Base-by-base conservation (phyloP, 2,888 invertebrate genomes). In the Bugula neritina region DNA sequence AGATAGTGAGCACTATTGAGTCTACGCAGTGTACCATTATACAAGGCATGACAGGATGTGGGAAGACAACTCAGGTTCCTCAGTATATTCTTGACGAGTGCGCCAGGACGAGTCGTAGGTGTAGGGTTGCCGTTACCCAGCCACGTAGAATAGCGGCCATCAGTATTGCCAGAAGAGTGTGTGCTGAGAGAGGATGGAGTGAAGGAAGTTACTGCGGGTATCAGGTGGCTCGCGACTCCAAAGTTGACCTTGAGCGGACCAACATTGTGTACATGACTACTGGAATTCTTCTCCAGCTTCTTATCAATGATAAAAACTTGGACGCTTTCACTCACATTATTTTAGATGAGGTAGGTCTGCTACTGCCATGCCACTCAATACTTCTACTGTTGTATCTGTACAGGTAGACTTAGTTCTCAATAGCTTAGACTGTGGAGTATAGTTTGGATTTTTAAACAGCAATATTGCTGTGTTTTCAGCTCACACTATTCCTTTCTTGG, bases 31-130 rank as follows among this genome's bases (percentile, higher is more conserved):
- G 94, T 0, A 88, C 91, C 0, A 88, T 98, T 17, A 89, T 99
- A 63, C 90, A 94, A 84, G 97, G 97, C 0, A 90, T 91, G 0
- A 97, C 98, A 0, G 98, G 98, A 0, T 95, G 95, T 82, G 98
- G 98, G 73, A 90, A 90, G 87, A 95, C 95, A 21, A 96, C 95
- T 0, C 95, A 96, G 63, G 83, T 84, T 21, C 94, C 96, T 0
- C 96, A 96, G 82, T 94, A 90, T 86, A 92, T 97, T 75, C 85
- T 96, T n/a, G 93, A 96, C 77, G 88, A 90, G 76, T 89, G 88
- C 75, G 89, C 87, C 72, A 85, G 87, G 69, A 87, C 87, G 34
- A 87, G 87, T 31, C 85, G 86, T 72, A 81, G 81, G 75, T 94
- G 94, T 80, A 94, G 93, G 82, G 93, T 97, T 70, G 77, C 85